phyloP scores from a whole-genome alignment of 2,888 invertebrate genomes.

The Tanytarsus gracilentus region DNA sequence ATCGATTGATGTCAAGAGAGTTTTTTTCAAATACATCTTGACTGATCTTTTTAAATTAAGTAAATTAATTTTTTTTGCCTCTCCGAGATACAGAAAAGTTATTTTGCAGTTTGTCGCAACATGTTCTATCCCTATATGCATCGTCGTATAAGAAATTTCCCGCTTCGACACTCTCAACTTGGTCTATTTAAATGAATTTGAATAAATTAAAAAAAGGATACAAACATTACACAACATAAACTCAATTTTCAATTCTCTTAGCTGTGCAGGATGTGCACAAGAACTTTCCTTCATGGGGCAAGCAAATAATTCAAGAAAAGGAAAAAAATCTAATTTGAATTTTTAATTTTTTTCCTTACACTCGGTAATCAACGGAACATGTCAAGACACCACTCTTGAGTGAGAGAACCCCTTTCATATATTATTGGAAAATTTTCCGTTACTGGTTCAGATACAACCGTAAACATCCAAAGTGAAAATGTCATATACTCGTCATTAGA shows the following conservation, averaged over 20 bases:
- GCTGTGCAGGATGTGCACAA: not conserved
- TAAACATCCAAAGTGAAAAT: not conserved
- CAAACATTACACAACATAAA: conserved; percentile 18
- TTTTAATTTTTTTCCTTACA: conserved; percentile 7
- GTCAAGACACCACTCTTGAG: not conserved
- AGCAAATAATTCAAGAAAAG: not conserved
- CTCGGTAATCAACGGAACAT: conserved; percentile 14
- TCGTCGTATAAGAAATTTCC: not conserved
- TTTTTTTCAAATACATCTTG: not conserved
- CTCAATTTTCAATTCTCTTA: not conserved
- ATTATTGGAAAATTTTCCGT: not conserved
- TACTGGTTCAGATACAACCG: not conserved
- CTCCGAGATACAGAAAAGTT: not conserved
- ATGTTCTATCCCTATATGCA: not conserved
- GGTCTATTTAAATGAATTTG: conserved; percentile 23
- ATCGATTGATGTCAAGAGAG: not conserved
- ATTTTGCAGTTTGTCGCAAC: conserved; percentile 10
- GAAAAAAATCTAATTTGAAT: conserved; percentile 19
- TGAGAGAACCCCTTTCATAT: not conserved
- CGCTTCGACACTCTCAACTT: conserved; percentile 8
- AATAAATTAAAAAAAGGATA: conserved; percentile 23
- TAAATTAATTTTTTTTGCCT: conserved; percentile 3
- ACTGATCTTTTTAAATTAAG: not conserved
- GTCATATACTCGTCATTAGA: conserved; percentile 6
- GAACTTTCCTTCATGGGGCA: not conserved